Evolutionary conservation across 2,797 vertebrate genomes (phyloP), one percentile per base, ranked within the genome.

Genomic region (Moxostoma hubbsi): DNA sequence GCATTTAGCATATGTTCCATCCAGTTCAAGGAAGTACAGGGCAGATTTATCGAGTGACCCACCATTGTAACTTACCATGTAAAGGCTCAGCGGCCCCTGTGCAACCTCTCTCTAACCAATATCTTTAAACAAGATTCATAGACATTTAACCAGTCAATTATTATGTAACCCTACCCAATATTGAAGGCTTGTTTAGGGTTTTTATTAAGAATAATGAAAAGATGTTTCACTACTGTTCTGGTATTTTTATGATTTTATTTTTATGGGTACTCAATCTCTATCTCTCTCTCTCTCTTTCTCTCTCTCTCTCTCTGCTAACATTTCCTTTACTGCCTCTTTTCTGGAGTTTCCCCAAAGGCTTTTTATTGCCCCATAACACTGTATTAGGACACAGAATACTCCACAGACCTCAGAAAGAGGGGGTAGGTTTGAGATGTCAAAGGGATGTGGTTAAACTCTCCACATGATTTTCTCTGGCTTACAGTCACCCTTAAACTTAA

Each of bases 201-300:
- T 91, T 88, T 82, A 90, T 89, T 89, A 83, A 82, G 63, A 84
- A 86, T 84, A 87, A 91, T 89, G 87, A 90, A 93, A 90, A 90
- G 89, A 91, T 87, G 85, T 91, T 92, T 92, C 90, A 90, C 88
- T 90, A 87, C 89, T 86, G 85, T 89, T 88, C 88, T 92, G 92
- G 89, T 90, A 92, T 93, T 93, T 92, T 93, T 91, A 90, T 90
- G 85, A 88, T 92, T 91, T 89, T 36, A 36, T 83, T 92, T 92
- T 92, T 88, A 91, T 86, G 87, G 86, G 87, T 77, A 77, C 86
- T 89, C 80, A 66, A 82, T 72, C 80, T 81, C 76, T 63, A 51
- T 84, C 81, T 78, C 24, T 70, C 75, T 75, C 79, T 84, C 87
- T 87, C 81, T 85, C 72, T 86, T 53, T 51, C 24, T 36, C 36